Conservation (phyloP, 1,140 invertebrate species). For the Drosophila ironensis region DNA sequence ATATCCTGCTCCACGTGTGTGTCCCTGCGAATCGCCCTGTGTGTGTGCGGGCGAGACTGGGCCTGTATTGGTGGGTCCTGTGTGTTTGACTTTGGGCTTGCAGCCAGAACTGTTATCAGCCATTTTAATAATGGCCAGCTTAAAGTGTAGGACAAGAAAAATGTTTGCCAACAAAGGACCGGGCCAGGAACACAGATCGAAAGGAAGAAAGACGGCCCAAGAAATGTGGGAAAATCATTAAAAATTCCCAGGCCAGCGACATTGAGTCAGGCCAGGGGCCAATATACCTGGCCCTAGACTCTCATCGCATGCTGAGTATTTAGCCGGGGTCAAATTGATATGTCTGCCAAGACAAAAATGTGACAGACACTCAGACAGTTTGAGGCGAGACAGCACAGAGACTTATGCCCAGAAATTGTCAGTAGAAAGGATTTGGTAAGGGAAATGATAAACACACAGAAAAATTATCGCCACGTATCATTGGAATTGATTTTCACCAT, state of each 20-base stretch:
- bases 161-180: slow-evolving; percentile 71
- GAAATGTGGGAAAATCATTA: slow-evolving; percentile 69
- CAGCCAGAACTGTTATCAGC: slow-evolving; percentile 75
- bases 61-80: slow-evolving; percentile 34
- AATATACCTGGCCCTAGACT: slow-evolving; percentile 36
- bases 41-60: too few species aligned
- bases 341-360: slow-evolving; percentile 52
- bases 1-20: slow-evolving; percentile 37
- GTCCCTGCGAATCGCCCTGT: slow-evolving; percentile 1
- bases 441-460: background rate
- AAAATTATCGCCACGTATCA: background rate
- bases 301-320: slow-evolving; percentile 56
- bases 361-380: slow-evolving; percentile 1
- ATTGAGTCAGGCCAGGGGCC: slow-evolving; percentile 29
- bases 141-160: slow-evolving; percentile 78
- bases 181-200: slow-evolving; percentile 6
- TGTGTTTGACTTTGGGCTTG: slow-evolving; percentile 72
- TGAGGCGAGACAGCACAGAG: slow-evolving; percentile 17
- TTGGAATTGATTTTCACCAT: background rate
- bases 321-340: slow-evolving; percentile 67
- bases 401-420: slow-evolving; percentile 39
- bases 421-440: background rate
- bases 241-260: slow-evolving; percentile 59
- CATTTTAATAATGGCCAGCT: slow-evolving; percentile 78
- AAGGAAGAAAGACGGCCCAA: slow-evolving; percentile 37